Evolutionary conservation across 2,797 vertebrate genomes (phyloP).

Genomic region (Myotis vivesi): DNA sequence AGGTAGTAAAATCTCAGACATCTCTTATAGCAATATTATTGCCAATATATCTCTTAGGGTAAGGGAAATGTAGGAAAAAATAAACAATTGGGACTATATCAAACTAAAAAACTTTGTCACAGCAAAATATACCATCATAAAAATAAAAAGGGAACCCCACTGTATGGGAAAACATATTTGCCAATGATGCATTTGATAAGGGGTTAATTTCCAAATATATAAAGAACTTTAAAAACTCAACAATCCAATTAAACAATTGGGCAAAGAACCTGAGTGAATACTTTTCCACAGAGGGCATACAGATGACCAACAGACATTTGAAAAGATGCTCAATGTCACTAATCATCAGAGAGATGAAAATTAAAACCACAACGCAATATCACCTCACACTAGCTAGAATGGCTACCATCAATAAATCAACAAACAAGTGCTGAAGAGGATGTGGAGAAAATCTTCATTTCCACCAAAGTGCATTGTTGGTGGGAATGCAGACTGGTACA

Average conservation of each 20-base stretch:
- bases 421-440: not conserved
- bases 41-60: not conserved
- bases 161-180: not conserved
- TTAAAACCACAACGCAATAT: not conserved
- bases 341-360: not conserved
- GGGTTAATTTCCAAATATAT: not conserved
- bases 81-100: not conserved
- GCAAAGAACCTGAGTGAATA: not conserved
- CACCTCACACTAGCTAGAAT: not conserved
- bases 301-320: not conserved
- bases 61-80: not conserved
- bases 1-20: not conserved
- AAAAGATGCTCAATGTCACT: not conserved
- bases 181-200: not conserved
- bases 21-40: not conserved
- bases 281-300: not conserved
- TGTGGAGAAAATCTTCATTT: not conserved
- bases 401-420: not conserved
- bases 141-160: not conserved
- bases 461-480: not conserved
- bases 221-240: not conserved
- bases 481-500: not conserved
- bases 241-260: not conserved
- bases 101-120: not conserved
- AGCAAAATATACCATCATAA: not conserved